Evolutionary conservation across 2,888 invertebrate species (phyloP), one percentile per base, ranked within the genome.

Genomic region (Nephrocerus scutellatus): DNA sequence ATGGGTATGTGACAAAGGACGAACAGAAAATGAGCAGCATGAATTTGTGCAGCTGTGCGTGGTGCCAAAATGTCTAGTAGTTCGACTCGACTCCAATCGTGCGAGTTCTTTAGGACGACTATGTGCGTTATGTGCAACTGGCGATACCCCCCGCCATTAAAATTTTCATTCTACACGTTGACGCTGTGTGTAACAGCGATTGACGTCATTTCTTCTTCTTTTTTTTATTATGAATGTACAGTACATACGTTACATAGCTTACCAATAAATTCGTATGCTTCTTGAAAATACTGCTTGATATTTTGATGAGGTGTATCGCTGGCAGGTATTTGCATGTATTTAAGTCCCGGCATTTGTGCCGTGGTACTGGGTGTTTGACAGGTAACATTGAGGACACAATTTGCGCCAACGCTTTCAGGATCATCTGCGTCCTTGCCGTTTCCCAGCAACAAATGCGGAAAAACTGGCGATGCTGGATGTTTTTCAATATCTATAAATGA

Each of bases 201-300:
- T n/a, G n/a, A n/a, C n/a, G n/a, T n/a, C n/a, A n/a, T n/a, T n/a
- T n/a, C n/a, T n/a, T n/a, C n/a, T n/a, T n/a, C n/a, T n/a, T n/a
- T 29, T 29, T 6, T 21, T 23, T 22, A 13, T 15, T 18, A 6
- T 24, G 6, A 23, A 16, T 16, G 14, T n/a, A 15, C 15, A 22
- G 23, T 8, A n/a, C 23, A 8, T 9, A 16, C 9, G 2, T n/a
- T 32, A 40, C 15, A 25, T 37, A 45, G 63, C 80, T 79, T 70
- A 87, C 87, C 87, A 57, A 88, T 88, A 67, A 87, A 88, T 59
- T 82, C 79, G 66, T 81, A 84, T 55, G 88, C 84, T 66, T 87
- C 84, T 62, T 85, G 83, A 72, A 88, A 88, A 74, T 86, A 87
- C 73, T 87, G 87, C 59, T 83, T 83, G 44, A 88, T 79, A 72